Base-by-base conservation (phyloP, 2,888 invertebrate genomes). In the Epirrhoe alternata region DNA sequence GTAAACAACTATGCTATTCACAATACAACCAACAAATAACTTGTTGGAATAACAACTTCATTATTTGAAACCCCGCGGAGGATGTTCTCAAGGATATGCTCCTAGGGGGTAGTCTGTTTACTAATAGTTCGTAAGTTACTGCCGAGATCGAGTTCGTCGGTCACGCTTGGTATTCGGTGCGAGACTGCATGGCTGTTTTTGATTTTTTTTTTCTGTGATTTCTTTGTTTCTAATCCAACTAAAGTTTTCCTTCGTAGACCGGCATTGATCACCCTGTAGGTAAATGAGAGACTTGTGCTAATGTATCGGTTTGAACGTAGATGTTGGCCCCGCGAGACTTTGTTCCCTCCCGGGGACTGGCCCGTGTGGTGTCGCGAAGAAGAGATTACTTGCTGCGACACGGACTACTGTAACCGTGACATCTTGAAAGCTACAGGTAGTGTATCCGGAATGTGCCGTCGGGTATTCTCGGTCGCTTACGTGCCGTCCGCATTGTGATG, bases 351-450 rank as follows among this genome's bases (percentile, higher is more conserved):
- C 74, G 94, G 94, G 82, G 92, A 88, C 84, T 88, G 88, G 87
- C 95, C 95, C 73, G 90, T 94, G 80, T 94, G 94, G 94, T 95
- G 95, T 91, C 94, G 94, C 78, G 89, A 90, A 74, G 80, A 83
- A 68, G 86, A 88, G 80, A 87, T 93, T 73, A 82, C 83, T 77
- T 96, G 96, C 95, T 96, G 96, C 93, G 86, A 94, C 80, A 92
- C 94, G 87, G 96, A 96, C 94, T 95, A 94, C 94, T 97, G 97
- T 95, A 96, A 96, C 84, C 86, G 84, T 82, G 78, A 61, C 53
- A 58, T 57, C 56, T 50, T 61, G 66, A 61, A 49, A 60, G 59
- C 82, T 79, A 75, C 86, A 89, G 92, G 92, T 92, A 91, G 84
- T 85, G 86, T 84, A 82, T 79, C 74, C 76, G 80, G 82, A 84